Percentiles rank a stretch among this genome's conserved stretches.
Conservation (phyloP, 2,888 invertebrate genomes). For the Celastrina argiolus region DNA sequence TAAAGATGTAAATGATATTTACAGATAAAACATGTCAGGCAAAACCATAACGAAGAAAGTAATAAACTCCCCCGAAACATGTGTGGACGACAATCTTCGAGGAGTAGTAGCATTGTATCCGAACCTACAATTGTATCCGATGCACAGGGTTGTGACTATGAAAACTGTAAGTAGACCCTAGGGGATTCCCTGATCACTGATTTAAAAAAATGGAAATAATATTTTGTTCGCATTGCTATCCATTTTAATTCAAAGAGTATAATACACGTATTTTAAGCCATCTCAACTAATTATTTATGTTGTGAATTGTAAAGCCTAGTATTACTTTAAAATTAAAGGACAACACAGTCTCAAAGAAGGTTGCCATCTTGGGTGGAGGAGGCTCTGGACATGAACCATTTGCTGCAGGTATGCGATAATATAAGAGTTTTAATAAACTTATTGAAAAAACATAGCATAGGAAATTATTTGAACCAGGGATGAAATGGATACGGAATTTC, state of each 20-base stretch:
- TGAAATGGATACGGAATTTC: too few relatives aligned
- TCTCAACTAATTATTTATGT: too few relatives aligned
- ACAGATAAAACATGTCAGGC: constrained; percentile 40
- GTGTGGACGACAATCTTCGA: constrained; percentile 76
- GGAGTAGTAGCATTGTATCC: constrained; percentile 75
- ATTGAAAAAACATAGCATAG: too few relatives aligned
- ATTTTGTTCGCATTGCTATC: too few relatives aligned
- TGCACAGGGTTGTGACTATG: constrained; percentile 71
- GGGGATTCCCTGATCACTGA: too few relatives aligned
- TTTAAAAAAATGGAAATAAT: too few relatives aligned
- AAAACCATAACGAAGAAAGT: constrained; percentile 65
- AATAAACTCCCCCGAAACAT: constrained; percentile 66
- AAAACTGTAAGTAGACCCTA: constrained; percentile 52
- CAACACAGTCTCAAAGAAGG: constrained; percentile 52
- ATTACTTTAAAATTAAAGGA: constrained; percentile 42
- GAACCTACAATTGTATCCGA: constrained; percentile 67
- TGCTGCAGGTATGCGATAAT: constrained; percentile 54
- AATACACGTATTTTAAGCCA: too few relatives aligned
- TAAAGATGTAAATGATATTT: neutral
- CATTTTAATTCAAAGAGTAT: too few relatives aligned
- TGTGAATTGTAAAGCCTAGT: neutral
- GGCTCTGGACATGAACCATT: constrained; percentile 91
- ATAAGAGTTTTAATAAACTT: neutral
- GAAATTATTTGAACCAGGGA: too few relatives aligned
- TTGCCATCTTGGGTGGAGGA: constrained; percentile 84